Evolutionary conservation across 2,888 invertebrate genomes (phyloP), one percentile per base, ranked within the genome.

Genomic region (Aspidapion aeneum): DNA sequence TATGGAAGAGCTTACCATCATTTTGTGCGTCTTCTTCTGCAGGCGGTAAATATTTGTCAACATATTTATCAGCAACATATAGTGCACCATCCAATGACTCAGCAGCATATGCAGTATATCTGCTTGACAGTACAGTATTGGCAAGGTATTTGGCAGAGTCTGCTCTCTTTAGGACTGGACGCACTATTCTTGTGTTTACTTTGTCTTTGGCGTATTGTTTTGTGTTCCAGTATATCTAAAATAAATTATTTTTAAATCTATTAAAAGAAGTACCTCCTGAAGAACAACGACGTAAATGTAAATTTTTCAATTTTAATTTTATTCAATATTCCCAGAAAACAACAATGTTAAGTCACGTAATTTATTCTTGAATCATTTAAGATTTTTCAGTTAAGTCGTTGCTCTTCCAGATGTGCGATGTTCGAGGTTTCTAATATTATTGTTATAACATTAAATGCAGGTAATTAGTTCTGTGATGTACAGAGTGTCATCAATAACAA

Each of bases 121-220:
- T 85, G 64, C 88, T 91, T 72, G 87, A 86, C 69, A 89, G 79
- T 9, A 90, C 88, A 0, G 87, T 87, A 1, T 83, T 84, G 1
- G 91, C 90, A 64, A 93, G 84, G 75, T 90, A 87, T 75, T 91
- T 92, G n/a, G 93, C 88, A 0, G 92, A 92, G 79, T 90, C 91
- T 1, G 93, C 92, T 52, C 93, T 85, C 67, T 89, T 89, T 21
- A 93, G 78, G n/a, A 89, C 88, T 7, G 89, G 89, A 61, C 81
- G 83, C 2, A 88, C 86, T 57, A 89, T 81, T 76, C 82, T 85
- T 69, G 82, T 85, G 58, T 77, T 73, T 0, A 79, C 74, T 18
- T 58, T 63, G 58, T 78, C 75, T 58, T 82, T 83, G 71, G 93
- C 89, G 76, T 87, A 92, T 74, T 89, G 88, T 72, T 91, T 90